Base-by-base conservation (phyloP, 2,888 invertebrate genomes). In the Matsumyia berberina region DNA sequence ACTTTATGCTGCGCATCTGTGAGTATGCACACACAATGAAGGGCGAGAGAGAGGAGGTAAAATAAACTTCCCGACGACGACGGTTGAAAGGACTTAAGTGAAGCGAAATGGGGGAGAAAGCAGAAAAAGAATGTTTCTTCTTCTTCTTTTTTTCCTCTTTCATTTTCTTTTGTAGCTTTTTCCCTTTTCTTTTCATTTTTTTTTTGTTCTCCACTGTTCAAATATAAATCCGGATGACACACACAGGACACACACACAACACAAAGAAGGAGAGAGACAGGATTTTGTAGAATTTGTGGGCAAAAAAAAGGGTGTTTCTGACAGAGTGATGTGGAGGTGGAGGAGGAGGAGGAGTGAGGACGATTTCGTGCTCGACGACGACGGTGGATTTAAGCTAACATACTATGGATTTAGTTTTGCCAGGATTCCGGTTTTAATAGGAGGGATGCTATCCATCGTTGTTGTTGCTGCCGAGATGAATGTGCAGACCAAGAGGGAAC, bases 261-360 rank as follows among this genome's bases (percentile, higher is more conserved):
- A 12, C n/a, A 35, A 17, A 15, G 15, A 9, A 37, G 7, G 12
- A 29, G 24, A 42, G 8, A 31, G 11, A 55, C 53, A 60, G 49
- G 35, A 64, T 73, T 57, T 74, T 46, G n/a, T 51, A 15, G 57
- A 58, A 53, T 60, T 46, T 72, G 67, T 37, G 62, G 78, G 66
- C 9, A 17, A 49, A 67, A 67, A n/a, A 70, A 66, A 60, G 77
- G 72, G 78, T 78, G 83, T 55, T 72, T 62, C 35, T 72, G 78
- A 72, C 70, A 78, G 44, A 58, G n/a, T 6, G 9, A n/a, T 15
- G 19, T 11, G 8, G 31, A 33, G 24, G 49, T n/a, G 15, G 5
- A 0, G 17, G 15, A 6, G 3, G n/a, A 24, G 19, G 6, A 8
- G 9, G 62, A 33, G 55, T 33, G 12, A 58, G 66, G 39, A 62